A percentile compares a stretch with the other conserved stretches of the same genome.
Conservation (phyloP, 2,888 invertebrate genomes). For the Empis livida region DNA sequence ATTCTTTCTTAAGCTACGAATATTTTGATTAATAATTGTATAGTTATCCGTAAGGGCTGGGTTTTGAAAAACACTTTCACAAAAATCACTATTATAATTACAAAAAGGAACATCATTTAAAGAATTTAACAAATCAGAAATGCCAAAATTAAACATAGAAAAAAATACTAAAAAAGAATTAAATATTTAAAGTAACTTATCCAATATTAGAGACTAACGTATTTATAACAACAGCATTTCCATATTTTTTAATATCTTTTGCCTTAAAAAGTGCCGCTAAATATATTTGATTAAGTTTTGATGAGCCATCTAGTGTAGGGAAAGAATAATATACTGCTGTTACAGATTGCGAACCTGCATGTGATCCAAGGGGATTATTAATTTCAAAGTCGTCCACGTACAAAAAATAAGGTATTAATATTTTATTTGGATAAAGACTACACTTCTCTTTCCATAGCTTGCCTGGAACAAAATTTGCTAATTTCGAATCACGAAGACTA, state of each 20-base stretch:
- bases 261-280: constrained; percentile 4
- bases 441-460: constrained; percentile 7
- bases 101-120: too few relatives aligned
- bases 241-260: constrained; percentile 3
- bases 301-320: constrained; percentile 1
- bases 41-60: too few relatives aligned
- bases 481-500: too few relatives aligned
- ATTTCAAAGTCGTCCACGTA: background rate
- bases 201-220: too few relatives aligned
- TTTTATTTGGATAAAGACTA: constrained; percentile 1
- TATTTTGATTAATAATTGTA: too few relatives aligned
- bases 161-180: too few relatives aligned
- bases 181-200: too few relatives aligned
- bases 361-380: constrained; percentile 7
- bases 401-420: background rate
- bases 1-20: too few relatives aligned
- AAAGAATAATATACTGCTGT: constrained; percentile 4
- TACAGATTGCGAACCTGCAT: constrained; percentile 3
- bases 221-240: constrained; percentile 1
- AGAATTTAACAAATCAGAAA: too few relatives aligned
- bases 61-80: too few relatives aligned
- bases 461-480: constrained; percentile 2
- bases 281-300: constrained; percentile 3
- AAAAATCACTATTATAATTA: too few relatives aligned
- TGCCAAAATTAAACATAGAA: too few relatives aligned